Evolutionary conservation across 2,888 invertebrate species (phyloP).

Genomic region (Nephrotoma flavescens): DNA sequence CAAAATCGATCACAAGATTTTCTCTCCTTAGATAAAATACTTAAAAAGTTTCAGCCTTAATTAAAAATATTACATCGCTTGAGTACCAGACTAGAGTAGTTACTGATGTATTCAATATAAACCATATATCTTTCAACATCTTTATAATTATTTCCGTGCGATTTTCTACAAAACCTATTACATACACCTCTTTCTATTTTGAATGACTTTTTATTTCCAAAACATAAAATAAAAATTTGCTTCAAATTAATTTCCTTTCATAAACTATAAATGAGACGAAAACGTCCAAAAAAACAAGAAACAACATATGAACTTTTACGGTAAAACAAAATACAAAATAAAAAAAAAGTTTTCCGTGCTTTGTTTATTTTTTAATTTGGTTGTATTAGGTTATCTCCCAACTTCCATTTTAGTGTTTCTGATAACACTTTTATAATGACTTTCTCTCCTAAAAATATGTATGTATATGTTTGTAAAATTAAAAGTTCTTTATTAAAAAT

Average conservation of each 20-base stretch:
- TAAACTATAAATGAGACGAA: not conserved
- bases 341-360: not conserved
- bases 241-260: not conserved
- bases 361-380: not conserved
- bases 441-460: not conserved
- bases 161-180: not conserved
- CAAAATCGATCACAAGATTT: too few species aligned
- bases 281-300: not conserved
- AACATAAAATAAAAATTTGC: not conserved
- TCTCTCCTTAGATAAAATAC: too few species aligned
- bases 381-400: not conserved
- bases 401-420: not conserved
- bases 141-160: not conserved
- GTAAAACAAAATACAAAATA: not conserved
- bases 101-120: too few species aligned
- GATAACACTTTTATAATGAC: not conserved
- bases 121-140: too few species aligned
- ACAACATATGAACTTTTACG: not conserved
- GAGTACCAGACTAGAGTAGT: too few species aligned
- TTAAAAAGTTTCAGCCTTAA: too few species aligned
- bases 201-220: not conserved
- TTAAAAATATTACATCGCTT: too few species aligned
- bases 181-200: not conserved
- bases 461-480: not conserved
- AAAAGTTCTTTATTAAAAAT: not conserved